Evolutionary conservation across 2,888 invertebrate species (phyloP), one percentile per base, ranked within the genome.

Genomic region (Congeria kusceri): DNA sequence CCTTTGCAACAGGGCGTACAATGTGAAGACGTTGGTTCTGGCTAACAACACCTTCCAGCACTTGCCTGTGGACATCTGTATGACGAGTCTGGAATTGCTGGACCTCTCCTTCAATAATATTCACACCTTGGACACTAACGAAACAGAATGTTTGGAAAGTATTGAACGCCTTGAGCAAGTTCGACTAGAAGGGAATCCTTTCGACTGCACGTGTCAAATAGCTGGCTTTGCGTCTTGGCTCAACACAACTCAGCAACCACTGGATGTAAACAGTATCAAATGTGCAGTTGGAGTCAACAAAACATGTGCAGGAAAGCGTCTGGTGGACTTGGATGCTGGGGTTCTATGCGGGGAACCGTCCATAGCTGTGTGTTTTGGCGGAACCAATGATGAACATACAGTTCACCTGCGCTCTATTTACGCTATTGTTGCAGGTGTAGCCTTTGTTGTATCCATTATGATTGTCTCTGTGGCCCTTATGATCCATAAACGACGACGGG

Each of bases 71-170:
- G 39, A 64, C 20, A 11, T 7, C 23, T 78, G 78, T 27, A 72
- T 78, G 78, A 39, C 39, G 7, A 78, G 69, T 32, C 23, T 78
- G 23, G 25, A 47, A 13, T 15, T 23, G 4, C 66, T 78, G 7
- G 78, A 78, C 58, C 5, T 69, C 7, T 73, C 78, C 5, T 61
- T 66, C 23, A 78, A 78, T 23, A 56, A 56, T 5, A 53, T 78
- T 4, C n/a, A 73, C 23, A 25, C n/a, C 18, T 25, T 78, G 3
- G 28, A 61, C 11, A 47, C 64, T 1, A 69, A 61, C 0, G 78
- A 78, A 32, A 65, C 69, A 20, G 65, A 73, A 25, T 29, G 56
- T n/a, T 53, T 78, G 47, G 73, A 78, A 20, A 69, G 73, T 53
- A 29, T 78, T n/a, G 64, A 73, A 25, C 73, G 65, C 23, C 23